Evolutionary conservation across 2,888 invertebrate genomes (phyloP), one percentile per base, ranked within the genome.

Genomic region (Caenorhabditis imperialis): DNA sequence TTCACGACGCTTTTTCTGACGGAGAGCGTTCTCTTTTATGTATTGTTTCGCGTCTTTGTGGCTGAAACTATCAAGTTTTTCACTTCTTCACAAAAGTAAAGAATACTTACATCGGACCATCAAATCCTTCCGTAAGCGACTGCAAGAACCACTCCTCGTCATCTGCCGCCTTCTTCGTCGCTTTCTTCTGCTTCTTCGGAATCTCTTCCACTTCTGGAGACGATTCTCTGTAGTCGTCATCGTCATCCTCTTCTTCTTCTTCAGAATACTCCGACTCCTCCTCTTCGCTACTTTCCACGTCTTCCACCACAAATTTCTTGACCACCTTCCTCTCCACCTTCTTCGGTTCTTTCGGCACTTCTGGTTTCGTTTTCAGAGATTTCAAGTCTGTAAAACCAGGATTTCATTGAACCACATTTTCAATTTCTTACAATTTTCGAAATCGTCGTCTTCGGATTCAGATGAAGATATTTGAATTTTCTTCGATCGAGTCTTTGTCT

Each of bases 121-220:
- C 18, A 37, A 60, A 81, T 14, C 60, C 42, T 6, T 48, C 54
- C 1, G 69, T 35, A 3, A 81, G 62, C 1, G 79, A 79, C 12
- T 71, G 35, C 35, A 81, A 33, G 40, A 81, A 81, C 55, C 74
- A 71, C 18, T 73, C 73, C 30, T 79, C 75, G 14, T 63, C 67
- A 40, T 69, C 74, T 2, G 40, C 23, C 23, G 60, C 44, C 16
- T 38, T 50, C 18, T 62, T 58, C 35, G 27, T 45, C n/a, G n/a
- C n/a, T n/a, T n/a, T n/a, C n/a, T 63, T 62, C 12, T 53, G 50
- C 27, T 38, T 33, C 4, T 37, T 35, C 8, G 16, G 7, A 7
- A 30, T 22, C 7, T 12, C n/a, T 44, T 44, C 25, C 0, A 44
- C 40, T 63, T 63, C 72, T 23, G 45, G 63, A 37, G 40, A 45